Base-by-base conservation (phyloP, 2,797 vertebrate genomes). In the Ptychobarbus kaznakovi region DNA sequence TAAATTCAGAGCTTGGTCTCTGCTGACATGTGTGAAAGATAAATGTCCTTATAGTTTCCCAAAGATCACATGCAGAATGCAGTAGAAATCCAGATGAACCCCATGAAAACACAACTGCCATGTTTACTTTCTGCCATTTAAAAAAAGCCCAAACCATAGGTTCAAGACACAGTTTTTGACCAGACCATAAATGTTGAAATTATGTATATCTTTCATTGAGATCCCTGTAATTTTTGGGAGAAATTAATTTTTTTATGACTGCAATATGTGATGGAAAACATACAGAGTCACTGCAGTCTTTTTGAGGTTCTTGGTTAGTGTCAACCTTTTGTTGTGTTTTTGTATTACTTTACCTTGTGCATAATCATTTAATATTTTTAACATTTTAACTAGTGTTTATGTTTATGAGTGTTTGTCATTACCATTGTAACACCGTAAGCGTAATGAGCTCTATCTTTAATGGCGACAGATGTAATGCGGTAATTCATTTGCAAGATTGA, bases 381-480 rank as follows among this genome's bases (percentile, higher is more conserved):
- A 35, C 53, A 56, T 77, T 84, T 82, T 38, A 86, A 58, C 78
- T 73, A 84, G 80, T 86, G 58, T 85, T 84, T 76, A 68, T 81
- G 73, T 84, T 87, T 86, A 66, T 51, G 66, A 80, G 74, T 83
- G 61, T 73, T 73, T 89, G 83, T 86, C 53, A 83, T 83, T 82
- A 85, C 28, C 49, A 79, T 66, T 81, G 73, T 86, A 82, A 82
- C 66, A 44, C 6, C 42, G 81, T 81, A 83, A 85, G 77, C 68
- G 61, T 61, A 77, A 49, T 85, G 42, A 75, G 46, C 65, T 68
- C n/a, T 88, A 86, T 82, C 38, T 86, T 86, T 80, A 72, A 20
- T 51, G 77, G 46, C 76, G 46, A 53, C 35, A 68, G n/a, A 86
- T 75, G 72, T 86, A 65, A 80, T 78, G 53, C 68, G 80, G 74